Conservation (phyloP, 35 echinoderm and acorn worm genomes). For the Antedon bifida region DNA sequence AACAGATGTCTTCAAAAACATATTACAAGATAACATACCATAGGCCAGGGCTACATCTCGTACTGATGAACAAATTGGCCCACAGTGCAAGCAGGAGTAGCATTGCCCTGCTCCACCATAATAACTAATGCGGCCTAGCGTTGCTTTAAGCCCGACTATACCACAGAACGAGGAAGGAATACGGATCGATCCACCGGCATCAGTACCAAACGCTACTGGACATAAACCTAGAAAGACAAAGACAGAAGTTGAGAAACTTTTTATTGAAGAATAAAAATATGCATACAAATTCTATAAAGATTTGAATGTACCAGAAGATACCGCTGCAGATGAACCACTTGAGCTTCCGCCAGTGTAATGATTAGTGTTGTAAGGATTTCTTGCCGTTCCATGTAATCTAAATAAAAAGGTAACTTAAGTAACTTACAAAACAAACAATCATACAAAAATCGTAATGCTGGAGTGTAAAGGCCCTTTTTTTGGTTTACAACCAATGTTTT, state of each 20-base stretch:
- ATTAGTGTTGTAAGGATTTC: slow-evolving; percentile 73
- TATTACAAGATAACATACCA: no score
- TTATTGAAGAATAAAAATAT: no score
- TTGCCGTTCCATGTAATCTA: slow-evolving; percentile 54
- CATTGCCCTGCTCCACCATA: slow-evolving; percentile 19
- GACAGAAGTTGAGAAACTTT: neutral
- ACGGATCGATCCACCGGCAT: slow-evolving; percentile 36
- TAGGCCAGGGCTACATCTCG: slow-evolving; percentile 29
- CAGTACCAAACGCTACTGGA: slow-evolving; percentile 30
- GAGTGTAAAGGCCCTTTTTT: no score
- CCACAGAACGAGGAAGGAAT: slow-evolving; percentile 35
- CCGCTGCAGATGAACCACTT: slow-evolving; percentile 53
- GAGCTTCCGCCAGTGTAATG: slow-evolving; percentile 80
- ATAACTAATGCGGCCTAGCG: slow-evolving; percentile 27
- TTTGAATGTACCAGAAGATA: slow-evolving; percentile 63
- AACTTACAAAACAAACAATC: no score
- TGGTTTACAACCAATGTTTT: no score
- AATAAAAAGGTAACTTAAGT: neutral
- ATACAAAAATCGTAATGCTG: no score
- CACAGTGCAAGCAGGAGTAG: slow-evolving; percentile 16
- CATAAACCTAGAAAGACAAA: slow-evolving; percentile 21
- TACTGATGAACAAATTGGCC: slow-evolving; percentile 26
- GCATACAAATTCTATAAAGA: no score
- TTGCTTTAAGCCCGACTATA: slow-evolving; percentile 34
- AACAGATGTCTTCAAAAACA: no score